phyloP scores from a whole-genome alignment of 2,113 vertebrate genomes.

The Dicaeum eximium region DNA sequence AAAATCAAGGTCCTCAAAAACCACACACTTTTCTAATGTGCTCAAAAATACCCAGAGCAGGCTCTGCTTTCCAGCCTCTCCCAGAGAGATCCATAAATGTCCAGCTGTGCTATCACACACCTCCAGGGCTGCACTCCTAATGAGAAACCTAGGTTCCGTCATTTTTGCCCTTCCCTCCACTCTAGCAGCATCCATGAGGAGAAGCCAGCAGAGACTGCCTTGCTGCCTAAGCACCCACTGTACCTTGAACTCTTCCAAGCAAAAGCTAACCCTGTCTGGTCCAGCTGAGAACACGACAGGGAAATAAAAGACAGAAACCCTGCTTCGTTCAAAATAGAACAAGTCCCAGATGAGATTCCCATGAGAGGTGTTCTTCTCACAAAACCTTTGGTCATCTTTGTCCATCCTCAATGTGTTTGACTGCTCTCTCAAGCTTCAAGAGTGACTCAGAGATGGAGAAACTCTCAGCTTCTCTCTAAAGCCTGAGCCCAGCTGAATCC shows the following conservation, averaged over 20 bases:
- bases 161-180: not conserved
- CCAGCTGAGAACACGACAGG: not conserved
- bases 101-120: not conserved
- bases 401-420: not conserved
- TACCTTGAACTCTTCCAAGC: not conserved
- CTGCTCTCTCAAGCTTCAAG: not conserved
- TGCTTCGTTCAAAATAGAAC: not conserved
- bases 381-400: not conserved
- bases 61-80: not conserved
- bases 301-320: not conserved
- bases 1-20: not conserved
- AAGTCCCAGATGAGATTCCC: not conserved
- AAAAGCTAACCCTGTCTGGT: not conserved
- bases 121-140: not conserved
- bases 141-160: not conserved
- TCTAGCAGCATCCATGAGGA: not conserved
- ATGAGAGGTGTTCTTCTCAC: not conserved
- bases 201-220: not conserved
- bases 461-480: not conserved
- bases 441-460: not conserved
- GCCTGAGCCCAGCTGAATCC: not conserved
- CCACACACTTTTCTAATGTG: not conserved
- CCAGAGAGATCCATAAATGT: not conserved
- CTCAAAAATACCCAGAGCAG: not conserved
- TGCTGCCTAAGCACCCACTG: not conserved